Percentiles rank a stretch among this genome's conserved stretches.
phyloP scores from a whole-genome alignment of 2,113 vertebrate genomes.

The Tupaia tana region DNA sequence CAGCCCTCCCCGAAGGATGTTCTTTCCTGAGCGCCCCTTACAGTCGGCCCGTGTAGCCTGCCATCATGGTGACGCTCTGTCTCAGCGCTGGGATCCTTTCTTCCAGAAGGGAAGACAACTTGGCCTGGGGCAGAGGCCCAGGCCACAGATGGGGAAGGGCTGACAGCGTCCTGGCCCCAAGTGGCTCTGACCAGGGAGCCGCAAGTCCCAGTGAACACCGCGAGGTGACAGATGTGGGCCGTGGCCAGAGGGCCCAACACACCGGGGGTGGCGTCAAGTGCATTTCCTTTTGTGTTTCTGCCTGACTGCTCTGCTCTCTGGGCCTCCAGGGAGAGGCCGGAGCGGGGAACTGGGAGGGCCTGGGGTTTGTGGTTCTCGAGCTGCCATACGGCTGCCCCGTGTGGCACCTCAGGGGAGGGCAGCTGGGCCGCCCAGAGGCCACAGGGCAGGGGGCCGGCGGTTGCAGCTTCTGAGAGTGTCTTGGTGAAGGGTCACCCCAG shows the following conservation, averaged over 20 bases:
- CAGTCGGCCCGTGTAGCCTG: rapidly evolving
- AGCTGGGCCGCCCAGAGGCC: not conserved
- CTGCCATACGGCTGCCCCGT: rapidly evolving
- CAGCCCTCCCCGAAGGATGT: rapidly evolving
- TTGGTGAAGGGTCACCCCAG: not conserved
- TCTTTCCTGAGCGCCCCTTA: rapidly evolving
- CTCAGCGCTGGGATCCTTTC: rapidly evolving
- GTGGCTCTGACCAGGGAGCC: not conserved
- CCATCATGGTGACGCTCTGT: rapidly evolving
- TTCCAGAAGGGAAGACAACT: not conserved
- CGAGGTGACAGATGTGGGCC: not conserved
- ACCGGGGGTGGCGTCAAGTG: rapidly evolving
- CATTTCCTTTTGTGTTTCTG: rapidly evolving
- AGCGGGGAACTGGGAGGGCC: not conserved
- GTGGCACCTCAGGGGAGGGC: not conserved
- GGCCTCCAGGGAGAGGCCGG: not conserved
- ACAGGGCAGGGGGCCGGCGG: rapidly evolving
- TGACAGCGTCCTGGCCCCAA: rapidly evolving
- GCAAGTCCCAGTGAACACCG: rapidly evolving
- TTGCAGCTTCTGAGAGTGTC: not conserved
- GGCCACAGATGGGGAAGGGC: not conserved
- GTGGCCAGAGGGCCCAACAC: not conserved
- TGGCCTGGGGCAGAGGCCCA: not conserved
- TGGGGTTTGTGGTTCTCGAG: rapidly evolving
- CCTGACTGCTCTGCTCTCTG: not conserved